Conservation (phyloP, 2,888 invertebrate species). For the Tetrapedia diversipes region DNA sequence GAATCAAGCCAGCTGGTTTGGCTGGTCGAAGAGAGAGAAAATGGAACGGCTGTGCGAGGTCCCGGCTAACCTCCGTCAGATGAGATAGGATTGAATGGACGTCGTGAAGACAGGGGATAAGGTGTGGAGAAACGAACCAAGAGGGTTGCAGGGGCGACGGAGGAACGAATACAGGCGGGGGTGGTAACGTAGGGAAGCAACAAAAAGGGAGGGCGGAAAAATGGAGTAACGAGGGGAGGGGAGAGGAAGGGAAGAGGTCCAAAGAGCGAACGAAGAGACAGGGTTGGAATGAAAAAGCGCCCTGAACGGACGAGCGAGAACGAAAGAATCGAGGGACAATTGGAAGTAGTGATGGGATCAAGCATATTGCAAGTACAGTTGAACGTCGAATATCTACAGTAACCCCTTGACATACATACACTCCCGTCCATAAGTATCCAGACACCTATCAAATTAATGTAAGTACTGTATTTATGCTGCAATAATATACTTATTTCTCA, state of each 20-base stretch:
- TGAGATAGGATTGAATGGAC: slow-evolving; percentile 71
- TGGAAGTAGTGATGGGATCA: too few relatives aligned
- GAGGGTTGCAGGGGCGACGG: neutral
- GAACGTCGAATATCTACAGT: too few relatives aligned
- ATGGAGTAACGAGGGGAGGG: neutral
- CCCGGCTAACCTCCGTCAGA: slow-evolving; percentile 54
- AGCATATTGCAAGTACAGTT: too few relatives aligned
- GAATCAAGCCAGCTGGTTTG: slow-evolving; percentile 48
- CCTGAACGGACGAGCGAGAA: neutral
- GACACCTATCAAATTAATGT: too few relatives aligned
- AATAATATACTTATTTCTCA: too few relatives aligned
- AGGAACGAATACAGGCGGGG: slow-evolving; percentile 14
- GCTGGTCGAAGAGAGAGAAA: slow-evolving; percentile 36
- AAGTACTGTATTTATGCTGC: too few relatives aligned
- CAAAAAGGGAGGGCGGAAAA: slow-evolving; percentile 14
- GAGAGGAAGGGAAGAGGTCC: neutral
- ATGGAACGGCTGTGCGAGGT: slow-evolving; percentile 43
- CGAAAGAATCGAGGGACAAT: neutral
- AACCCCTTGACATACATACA: too few relatives aligned
- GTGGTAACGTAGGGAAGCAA: neutral
- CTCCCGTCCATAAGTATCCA: too few relatives aligned
- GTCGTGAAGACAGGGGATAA: slow-evolving; percentile 61
- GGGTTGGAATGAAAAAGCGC: slow-evolving; percentile 18
- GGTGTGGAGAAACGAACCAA: slow-evolving; percentile 31
- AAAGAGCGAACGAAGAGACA: slow-evolving; percentile 37